These are phyloP conservation scores for Nephrotoma appendiculata DNA, from an alignment of 2,888 invertebrate species.

Conservation along the genomic window DNA sequence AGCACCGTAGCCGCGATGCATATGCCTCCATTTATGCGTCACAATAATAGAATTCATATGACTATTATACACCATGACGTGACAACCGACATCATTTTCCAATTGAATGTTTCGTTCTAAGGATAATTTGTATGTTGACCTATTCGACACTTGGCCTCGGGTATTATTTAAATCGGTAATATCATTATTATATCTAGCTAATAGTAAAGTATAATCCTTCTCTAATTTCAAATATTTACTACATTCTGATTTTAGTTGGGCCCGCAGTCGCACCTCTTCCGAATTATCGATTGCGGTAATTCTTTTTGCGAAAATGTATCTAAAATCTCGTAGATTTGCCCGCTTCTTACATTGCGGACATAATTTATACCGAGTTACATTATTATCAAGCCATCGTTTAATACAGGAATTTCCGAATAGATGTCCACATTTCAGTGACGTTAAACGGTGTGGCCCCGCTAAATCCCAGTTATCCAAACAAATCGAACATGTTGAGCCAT, in stretches of 20 bases:
- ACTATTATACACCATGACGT: conserved; percentile 60
- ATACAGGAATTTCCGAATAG: conserved; percentile 71
- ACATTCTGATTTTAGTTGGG: conserved; percentile 42
- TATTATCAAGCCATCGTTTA: conserved; percentile 30
- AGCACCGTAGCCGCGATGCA: conserved; percentile 74
- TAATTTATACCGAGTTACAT: conserved; percentile 26
- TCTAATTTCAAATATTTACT: conserved; percentile 42
- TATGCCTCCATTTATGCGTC: conserved; percentile 57
- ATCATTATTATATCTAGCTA: neutral
- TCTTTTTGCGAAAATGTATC: conserved; percentile 65
- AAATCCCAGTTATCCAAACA: conserved; percentile 82
- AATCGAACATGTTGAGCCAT: conserved; percentile 67
- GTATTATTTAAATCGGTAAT: neutral
- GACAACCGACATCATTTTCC: conserved; percentile 54
- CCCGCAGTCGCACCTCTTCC: conserved; percentile 52
- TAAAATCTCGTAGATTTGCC: conserved; percentile 50
- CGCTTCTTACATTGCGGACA: conserved; percentile 84
- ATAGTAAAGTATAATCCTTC: conserved; percentile 41
- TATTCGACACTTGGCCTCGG: conserved; percentile 17
- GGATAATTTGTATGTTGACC: conserved; percentile 24
- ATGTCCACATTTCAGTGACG: conserved; percentile 85
- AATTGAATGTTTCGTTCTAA: conserved; percentile 53
- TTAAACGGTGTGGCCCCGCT: conserved; percentile 70
- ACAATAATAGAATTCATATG: conserved; percentile 50
- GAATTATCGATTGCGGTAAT: conserved; percentile 63